These are phyloP conservation scores for Vidua chalybeata DNA, from an alignment of 2,113 vertebrate species.

Conservation along the genomic window DNA sequence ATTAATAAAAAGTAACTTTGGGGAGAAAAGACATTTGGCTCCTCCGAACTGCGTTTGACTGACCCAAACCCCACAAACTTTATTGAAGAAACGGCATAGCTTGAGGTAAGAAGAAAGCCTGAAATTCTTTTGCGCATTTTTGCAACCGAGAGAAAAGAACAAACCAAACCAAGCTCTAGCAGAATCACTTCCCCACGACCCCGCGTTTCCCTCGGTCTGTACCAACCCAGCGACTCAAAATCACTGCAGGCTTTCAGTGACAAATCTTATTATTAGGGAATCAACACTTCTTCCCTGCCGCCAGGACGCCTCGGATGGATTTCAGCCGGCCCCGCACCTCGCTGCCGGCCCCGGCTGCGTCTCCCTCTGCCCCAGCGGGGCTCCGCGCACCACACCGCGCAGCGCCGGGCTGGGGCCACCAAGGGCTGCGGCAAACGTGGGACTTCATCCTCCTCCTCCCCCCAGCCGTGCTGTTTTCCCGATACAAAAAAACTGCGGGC, in stretches of 20 bases:
- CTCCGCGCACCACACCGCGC: background rate
- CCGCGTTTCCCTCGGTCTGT: background rate
- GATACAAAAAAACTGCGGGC: rapidly evolving
- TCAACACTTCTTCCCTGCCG: background rate
- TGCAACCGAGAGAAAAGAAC: background rate
- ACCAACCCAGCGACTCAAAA: background rate
- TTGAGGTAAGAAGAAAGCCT: background rate
- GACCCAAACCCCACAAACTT: background rate
- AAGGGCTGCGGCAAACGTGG: background rate
- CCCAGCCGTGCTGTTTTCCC: background rate
- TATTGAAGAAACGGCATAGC: background rate
- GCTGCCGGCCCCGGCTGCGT: background rate
- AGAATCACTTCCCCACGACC: too few species aligned
- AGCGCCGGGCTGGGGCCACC: background rate
- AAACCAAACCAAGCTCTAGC: background rate
- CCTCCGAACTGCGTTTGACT: rapidly evolving
- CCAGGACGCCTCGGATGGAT: rapidly evolving
- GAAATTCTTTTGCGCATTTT: background rate
- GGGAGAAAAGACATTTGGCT: background rate
- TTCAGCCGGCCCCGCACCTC: background rate
- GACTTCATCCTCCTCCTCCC: background rate
- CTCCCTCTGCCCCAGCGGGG: background rate
- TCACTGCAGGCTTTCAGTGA: background rate
- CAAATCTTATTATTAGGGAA: background rate
- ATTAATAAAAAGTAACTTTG: background rate